Evolutionary conservation across 1,140 invertebrate genomes (phyloP).

Genomic region (Brachionus asplanchnoidis): DNA sequence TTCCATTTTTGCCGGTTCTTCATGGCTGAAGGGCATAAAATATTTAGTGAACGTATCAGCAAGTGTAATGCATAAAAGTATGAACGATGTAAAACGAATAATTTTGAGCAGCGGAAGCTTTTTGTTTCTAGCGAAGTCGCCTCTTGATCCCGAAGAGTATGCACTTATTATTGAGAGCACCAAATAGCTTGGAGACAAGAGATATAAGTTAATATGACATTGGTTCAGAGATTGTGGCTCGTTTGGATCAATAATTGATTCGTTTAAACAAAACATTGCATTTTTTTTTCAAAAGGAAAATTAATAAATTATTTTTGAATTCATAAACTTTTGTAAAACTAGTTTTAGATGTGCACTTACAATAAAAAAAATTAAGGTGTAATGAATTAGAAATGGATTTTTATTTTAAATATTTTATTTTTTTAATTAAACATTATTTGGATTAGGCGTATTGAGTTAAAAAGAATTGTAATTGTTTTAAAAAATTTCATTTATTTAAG

Average conservation of each 20-base stretch:
- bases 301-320: neutral
- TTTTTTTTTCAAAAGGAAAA: neutral
- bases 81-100: neutral
- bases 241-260: neutral
- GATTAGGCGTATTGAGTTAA: no score
- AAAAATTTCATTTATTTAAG: no score
- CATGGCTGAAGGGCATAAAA: neutral
- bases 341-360: neutral
- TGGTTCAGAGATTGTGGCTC: neutral
- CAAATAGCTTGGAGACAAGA: neutral
- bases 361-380: neutral
- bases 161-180: neutral
- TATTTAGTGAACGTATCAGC: neutral
- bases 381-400: no score
- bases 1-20: neutral
- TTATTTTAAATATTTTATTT: no score
- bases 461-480: no score
- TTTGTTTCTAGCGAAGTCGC: neutral
- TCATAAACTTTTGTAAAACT: neutral
- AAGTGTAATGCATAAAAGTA: neutral
- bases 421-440: no score
- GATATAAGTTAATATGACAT: neutral
- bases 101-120: neutral
- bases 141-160: neutral
- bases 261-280: slow-evolving; percentile 28